Evolutionary conservation across 2,888 invertebrate genomes (phyloP).

Genomic region (Alsophila aescularia): DNA sequence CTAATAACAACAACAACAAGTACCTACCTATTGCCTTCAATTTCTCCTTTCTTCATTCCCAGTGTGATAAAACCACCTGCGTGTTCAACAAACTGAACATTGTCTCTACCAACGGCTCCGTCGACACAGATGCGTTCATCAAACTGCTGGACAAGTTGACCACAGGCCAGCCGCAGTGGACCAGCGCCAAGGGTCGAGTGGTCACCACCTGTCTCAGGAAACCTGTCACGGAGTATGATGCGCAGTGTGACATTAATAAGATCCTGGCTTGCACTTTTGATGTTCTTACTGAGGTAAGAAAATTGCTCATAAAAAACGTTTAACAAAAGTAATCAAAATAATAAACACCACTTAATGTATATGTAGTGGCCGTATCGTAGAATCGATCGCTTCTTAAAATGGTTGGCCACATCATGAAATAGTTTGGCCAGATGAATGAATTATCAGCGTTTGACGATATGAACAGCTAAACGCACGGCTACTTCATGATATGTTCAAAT

Average conservation of each 20-base stretch:
- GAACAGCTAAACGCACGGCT: too few species aligned
- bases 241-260: constrained; percentile 67
- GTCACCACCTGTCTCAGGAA: constrained; percentile 64
- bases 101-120: constrained; percentile 39
- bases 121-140: constrained; percentile 59
- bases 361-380: too few species aligned
- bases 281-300: constrained; percentile 68
- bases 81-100: constrained; percentile 65
- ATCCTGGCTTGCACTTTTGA: constrained; percentile 69
- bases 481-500: too few species aligned
- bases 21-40: background rate
- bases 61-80: constrained; percentile 70
- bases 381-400: too few species aligned
- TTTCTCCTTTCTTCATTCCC: constrained; percentile 31
- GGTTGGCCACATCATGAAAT: too few species aligned
- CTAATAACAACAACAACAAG: background rate
- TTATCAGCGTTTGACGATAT: too few species aligned
- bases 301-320: too few species aligned
- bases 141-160: constrained; percentile 67
- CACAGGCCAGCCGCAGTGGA: constrained; percentile 54
- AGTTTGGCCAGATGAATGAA: too few species aligned
- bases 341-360: too few species aligned
- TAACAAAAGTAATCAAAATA: too few species aligned
- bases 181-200: constrained; percentile 63
- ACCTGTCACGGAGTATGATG: constrained; percentile 49